phyloP scores from a whole-genome alignment of 2,797 vertebrate species.

The Uromys caudimaculatus region DNA sequence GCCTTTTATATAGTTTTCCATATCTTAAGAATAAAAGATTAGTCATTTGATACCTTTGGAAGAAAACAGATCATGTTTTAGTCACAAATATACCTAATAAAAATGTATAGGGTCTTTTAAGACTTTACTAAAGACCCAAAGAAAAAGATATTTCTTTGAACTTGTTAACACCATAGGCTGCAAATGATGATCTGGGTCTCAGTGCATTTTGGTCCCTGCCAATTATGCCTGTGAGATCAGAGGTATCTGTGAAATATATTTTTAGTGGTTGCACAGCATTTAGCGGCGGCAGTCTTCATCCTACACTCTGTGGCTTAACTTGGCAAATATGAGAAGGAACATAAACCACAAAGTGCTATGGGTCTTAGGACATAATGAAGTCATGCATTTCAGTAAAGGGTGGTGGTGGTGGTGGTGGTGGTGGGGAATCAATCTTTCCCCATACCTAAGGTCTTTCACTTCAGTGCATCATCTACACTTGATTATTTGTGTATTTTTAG shows the following conservation, averaged over 20 bases:
- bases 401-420: neutral
- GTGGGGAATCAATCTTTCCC: slow-evolving; percentile 26
- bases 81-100: slow-evolving; percentile 46
- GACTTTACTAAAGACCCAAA: slow-evolving; percentile 15
- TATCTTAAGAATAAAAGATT: slow-evolving; percentile 41
- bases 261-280: slow-evolving; percentile 75
- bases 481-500: slow-evolving; percentile 32
- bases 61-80: slow-evolving; percentile 57
- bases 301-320: slow-evolving; percentile 74
- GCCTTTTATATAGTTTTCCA: slow-evolving; percentile 16
- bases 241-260: slow-evolving; percentile 66
- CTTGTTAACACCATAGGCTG: slow-evolving; percentile 22
- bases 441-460: neutral
- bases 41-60: slow-evolving; percentile 13
- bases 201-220: slow-evolving; percentile 66
- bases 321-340: slow-evolving; percentile 58
- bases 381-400: slow-evolving; percentile 72
- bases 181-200: slow-evolving; percentile 59
- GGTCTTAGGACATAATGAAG: slow-evolving; percentile 71
- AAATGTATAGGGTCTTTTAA: slow-evolving; percentile 34
- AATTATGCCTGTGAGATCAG: slow-evolving; percentile 78
- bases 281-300: slow-evolving; percentile 52
- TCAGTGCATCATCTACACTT: slow-evolving; percentile 1
- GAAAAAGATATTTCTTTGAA: slow-evolving; percentile 54
- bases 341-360: slow-evolving; percentile 73